phyloP scores from a whole-genome alignment of 2,113 vertebrate species.

The Montifringilla adamsi region DNA sequence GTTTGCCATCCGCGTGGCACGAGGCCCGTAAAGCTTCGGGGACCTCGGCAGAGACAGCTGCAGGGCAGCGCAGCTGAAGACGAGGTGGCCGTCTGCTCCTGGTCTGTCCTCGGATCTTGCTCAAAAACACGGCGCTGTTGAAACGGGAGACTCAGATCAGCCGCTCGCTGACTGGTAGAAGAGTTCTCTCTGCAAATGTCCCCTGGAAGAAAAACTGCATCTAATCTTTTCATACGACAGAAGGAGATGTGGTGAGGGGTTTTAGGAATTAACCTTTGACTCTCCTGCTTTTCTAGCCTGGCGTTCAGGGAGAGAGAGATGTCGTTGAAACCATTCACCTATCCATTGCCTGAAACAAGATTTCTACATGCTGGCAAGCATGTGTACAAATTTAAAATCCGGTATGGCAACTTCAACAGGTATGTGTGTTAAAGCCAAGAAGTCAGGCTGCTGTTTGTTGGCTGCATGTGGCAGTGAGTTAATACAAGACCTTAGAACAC shows the following conservation, averaged over 20 bases:
- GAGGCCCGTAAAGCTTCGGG: rapidly evolving
- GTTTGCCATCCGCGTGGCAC: rapidly evolving
- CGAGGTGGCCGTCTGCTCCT: rapidly evolving
- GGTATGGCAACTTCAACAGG: slow-evolving; percentile 77
- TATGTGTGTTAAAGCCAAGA: slow-evolving; percentile 11
- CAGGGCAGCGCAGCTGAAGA: not conserved
- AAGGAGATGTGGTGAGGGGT: not conserved
- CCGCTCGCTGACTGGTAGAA: too few relatives aligned
- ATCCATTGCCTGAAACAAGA: slow-evolving; percentile 81
- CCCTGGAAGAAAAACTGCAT: not conserved
- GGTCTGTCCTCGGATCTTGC: too few relatives aligned
- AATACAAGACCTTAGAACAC: too few relatives aligned
- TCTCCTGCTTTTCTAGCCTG: slow-evolving; percentile 22
- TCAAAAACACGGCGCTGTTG: rapidly evolving
- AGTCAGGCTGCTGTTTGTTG: not conserved
- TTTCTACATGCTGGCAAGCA: slow-evolving; percentile 77
- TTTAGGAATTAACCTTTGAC: not conserved
- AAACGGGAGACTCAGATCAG: rapidly evolving
- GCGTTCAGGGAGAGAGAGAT: slow-evolving; percentile 46
- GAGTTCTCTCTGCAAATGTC: too few relatives aligned
- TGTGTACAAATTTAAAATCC: slow-evolving; percentile 87
- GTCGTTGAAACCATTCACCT: slow-evolving; percentile 79
- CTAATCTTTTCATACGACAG: too few relatives aligned
- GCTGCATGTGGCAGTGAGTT: not conserved
- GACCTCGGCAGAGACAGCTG: rapidly evolving